Evolutionary conservation across 92 coral and sea anemone species (phyloP).

Genomic region (Parazoanthus darwini): DNA sequence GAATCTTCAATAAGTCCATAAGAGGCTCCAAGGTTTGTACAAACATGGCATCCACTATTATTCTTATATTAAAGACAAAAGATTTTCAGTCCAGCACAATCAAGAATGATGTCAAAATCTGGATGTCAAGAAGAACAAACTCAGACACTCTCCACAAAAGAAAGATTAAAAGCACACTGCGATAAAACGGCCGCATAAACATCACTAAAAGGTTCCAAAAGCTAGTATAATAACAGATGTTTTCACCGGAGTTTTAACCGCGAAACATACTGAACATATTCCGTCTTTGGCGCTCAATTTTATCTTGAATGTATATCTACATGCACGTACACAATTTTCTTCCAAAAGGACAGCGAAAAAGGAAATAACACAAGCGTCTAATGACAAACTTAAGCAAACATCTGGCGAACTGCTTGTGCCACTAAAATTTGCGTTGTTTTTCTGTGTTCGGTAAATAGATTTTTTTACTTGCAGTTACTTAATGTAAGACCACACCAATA

Average conservation of each 20-base stretch:
- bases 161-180: not conserved
- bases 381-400: not conserved
- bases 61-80: constrained; percentile 38
- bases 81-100: constrained; percentile 24
- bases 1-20: constrained; percentile 30
- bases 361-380: not conserved
- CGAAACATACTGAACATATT: not conserved
- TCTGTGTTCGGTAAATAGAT: not conserved
- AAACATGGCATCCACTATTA: constrained; percentile 18
- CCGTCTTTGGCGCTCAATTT: constrained; percentile 4
- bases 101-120: constrained; percentile 1
- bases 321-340: not conserved
- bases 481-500: not conserved
- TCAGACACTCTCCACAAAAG: constrained; percentile 3
- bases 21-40: constrained; percentile 1
- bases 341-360: not conserved
- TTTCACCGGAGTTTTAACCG: constrained; percentile 1
- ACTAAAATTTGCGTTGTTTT: not conserved
- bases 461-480: not conserved
- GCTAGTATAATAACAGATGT: constrained; percentile 32
- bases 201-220: not conserved
- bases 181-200: not conserved
- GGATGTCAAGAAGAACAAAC: not conserved
- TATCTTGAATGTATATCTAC: constrained; percentile 5
- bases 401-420: constrained; percentile 12